Conservation (phyloP, 2,113 vertebrate species). For the Sigmodon hispidus region DNA sequence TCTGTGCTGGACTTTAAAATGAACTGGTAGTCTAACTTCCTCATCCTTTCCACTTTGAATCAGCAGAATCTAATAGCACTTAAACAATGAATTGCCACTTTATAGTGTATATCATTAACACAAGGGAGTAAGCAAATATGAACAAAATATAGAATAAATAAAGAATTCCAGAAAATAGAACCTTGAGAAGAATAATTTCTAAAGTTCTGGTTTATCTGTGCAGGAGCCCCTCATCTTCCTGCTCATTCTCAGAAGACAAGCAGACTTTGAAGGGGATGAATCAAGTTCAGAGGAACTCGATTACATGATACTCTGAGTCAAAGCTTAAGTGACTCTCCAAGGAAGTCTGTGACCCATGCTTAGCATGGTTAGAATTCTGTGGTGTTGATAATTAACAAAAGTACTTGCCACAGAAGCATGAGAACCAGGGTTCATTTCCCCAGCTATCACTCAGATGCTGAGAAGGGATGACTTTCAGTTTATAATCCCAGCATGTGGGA, state of each 20-base stretch:
- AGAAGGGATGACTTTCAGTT: neutral
- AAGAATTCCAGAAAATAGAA: neutral
- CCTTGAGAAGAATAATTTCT: neutral
- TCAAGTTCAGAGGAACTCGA: neutral
- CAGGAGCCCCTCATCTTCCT: neutral
- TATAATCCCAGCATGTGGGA: neutral
- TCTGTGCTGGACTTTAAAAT: neutral
- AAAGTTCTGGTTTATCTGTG: neutral
- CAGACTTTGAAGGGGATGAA: too few relatives aligned
- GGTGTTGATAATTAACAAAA: neutral
- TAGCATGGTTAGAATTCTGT: neutral
- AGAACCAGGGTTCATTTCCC: neutral
- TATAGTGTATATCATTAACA: conserved; percentile 65
- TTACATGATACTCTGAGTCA: neutral
- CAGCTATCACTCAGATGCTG: neutral
- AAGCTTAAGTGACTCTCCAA: neutral
- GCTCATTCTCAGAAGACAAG: neutral
- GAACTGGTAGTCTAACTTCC: neutral
- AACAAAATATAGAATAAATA: conserved; percentile 46
- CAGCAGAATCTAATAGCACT: conserved; percentile 65
- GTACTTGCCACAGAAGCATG: too few relatives aligned
- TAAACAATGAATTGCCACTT: conserved; percentile 80
- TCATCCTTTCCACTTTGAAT: conserved; percentile 1
- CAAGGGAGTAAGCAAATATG: conserved; percentile 76
- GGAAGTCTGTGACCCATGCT: neutral